Evolutionary conservation across 2,888 invertebrate species (phyloP).

Genomic region (Microctonus aethiopoides): DNA sequence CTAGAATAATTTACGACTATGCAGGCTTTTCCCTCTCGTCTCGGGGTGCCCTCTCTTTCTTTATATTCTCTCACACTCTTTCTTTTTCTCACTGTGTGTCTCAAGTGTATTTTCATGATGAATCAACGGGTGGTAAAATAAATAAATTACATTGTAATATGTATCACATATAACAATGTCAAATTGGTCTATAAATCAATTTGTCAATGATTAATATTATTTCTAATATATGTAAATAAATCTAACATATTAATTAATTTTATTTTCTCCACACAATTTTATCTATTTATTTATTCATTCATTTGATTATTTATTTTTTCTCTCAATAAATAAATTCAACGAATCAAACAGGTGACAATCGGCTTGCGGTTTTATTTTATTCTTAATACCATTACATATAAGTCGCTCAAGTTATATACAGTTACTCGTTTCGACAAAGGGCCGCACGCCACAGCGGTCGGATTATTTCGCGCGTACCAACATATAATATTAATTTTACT

Average conservation of each 20-base stretch:
- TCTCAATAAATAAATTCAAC: too few species aligned
- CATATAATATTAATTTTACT: not conserved
- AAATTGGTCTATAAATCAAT: slow-evolving; percentile 6
- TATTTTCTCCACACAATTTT: not conserved
- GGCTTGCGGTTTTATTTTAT: slow-evolving; percentile 63
- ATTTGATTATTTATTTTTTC: too few species aligned
- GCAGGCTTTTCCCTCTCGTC: slow-evolving; percentile 18
- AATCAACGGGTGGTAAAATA: slow-evolving; percentile 13
- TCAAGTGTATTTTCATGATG: slow-evolving; percentile 17
- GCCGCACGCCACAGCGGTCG: slow-evolving; percentile 55
- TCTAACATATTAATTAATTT: too few species aligned
- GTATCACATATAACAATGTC: slow-evolving; percentile 1
- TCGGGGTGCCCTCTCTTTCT: not conserved
- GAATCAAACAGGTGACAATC: slow-evolving; percentile 63
- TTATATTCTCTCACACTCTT: not conserved
- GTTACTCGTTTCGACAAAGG: slow-evolving; percentile 37
- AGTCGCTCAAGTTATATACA: slow-evolving; percentile 28
- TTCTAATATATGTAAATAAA: not conserved
- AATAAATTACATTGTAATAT: slow-evolving; percentile 17
- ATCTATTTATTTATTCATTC: not conserved
- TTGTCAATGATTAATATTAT: slow-evolving; percentile 4
- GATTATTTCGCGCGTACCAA: slow-evolving; percentile 50
- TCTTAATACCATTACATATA: slow-evolving; percentile 38
- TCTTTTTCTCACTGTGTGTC: not conserved
- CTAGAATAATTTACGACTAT: slow-evolving; percentile 31